phyloP scores from a whole-genome alignment of 92 coral and sea anemone species.

The Anthopleura xanthogrammica region DNA sequence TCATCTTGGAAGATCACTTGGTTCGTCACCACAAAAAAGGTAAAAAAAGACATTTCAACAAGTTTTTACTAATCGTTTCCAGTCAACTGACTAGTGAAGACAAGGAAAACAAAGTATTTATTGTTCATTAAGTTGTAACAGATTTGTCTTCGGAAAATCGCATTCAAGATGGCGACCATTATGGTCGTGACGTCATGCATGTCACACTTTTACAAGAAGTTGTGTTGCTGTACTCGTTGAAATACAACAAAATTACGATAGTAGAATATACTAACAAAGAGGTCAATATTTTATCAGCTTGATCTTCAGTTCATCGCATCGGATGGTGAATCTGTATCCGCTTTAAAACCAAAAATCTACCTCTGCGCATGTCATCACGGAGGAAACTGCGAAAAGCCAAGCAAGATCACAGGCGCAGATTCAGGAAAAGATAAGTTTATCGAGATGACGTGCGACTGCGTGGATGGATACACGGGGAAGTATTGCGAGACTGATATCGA shows the following conservation, averaged over 20 bases:
- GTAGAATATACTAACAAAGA: too few species aligned
- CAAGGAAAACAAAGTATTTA: too few species aligned
- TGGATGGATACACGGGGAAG: slow-evolving; percentile 61
- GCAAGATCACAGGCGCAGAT: slow-evolving; percentile 28
- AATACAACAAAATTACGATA: too few species aligned
- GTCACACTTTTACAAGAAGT: too few species aligned
- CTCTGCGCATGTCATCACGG: slow-evolving; percentile 72
- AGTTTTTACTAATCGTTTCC: background rate
- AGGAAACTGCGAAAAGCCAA: slow-evolving; percentile 43
- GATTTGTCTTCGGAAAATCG: too few species aligned
- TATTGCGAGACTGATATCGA: slow-evolving; percentile 64
- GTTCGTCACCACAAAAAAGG: slow-evolving; percentile 42
- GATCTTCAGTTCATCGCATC: slow-evolving; percentile 42
- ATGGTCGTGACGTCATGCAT: too few species aligned
- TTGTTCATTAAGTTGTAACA: too few species aligned
- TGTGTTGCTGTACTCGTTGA: too few species aligned
- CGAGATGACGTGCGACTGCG: slow-evolving; percentile 59
- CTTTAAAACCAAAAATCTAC: slow-evolving; percentile 53
- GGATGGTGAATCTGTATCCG: slow-evolving; percentile 54
- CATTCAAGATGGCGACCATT: too few species aligned
- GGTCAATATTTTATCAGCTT: slow-evolving; percentile 3
- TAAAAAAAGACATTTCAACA: background rate
- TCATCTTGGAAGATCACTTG: slow-evolving; percentile 10
- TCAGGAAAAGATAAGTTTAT: slow-evolving; percentile 41
- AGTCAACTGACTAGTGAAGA: too few species aligned